Evolutionary conservation across 2,888 invertebrate species (phyloP), one percentile per base, ranked within the genome.

Genomic region (Onchidella celtica): DNA sequence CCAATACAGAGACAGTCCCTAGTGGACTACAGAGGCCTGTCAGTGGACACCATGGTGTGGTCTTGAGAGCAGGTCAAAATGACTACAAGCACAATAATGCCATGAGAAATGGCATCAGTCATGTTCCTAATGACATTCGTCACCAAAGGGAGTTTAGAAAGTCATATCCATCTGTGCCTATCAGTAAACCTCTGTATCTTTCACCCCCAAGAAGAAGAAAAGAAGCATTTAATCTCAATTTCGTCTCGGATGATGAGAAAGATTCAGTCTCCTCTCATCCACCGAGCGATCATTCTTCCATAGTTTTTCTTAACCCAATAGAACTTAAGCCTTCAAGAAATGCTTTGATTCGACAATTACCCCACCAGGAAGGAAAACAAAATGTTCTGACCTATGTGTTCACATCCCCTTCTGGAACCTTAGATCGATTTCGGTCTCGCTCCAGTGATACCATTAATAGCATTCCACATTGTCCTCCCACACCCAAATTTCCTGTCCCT

Each of bases 401-500:
- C 32, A 81, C 83, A 11, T 81, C 83, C 21, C 83, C 84, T 21
- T 82, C 85, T 29, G 84, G 87, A 32, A 85, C 86, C 61, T 82
- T 88, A 55, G 87, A 88, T 65, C 81, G 88, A 34, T 87, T 87
- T 59, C 85, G 87, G 34, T 90, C 90, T 3, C 83, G 89, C 27
- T 91, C 91, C 34, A 90, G 90, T 84, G 91, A 90, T 74, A 89
- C 90, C 6, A 87, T 91, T 61, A 86, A 84, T 76, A 90, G 90
- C 81, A 87, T 88, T 69, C 88, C 90, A 27, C 87, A 86, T 57
- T 89, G 89, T 38, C 88, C 89, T 14, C 88, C 88, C 11, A 91
- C 90, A 6, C 90, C 90, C 24, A 90, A 89, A 77, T 91, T 91
- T 69, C 91, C 91, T 6, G 85, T 90, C 6, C 85, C 86, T 21